Conservation (phyloP, 2,113 vertebrate genomes). For the Paramormyrops kingsleyae region DNA sequence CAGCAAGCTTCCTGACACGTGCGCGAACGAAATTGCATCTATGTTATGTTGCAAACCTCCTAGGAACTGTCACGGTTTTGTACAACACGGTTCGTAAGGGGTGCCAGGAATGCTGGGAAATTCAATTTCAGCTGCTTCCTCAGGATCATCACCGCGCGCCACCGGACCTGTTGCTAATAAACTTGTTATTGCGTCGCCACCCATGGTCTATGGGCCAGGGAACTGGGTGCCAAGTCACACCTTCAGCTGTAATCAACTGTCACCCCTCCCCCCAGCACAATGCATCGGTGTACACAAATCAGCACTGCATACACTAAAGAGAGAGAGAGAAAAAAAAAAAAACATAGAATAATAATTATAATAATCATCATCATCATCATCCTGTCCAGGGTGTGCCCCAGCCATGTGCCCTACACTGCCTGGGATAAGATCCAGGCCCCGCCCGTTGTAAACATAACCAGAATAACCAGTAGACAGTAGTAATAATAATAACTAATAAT, state of each 20-base stretch:
- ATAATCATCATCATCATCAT: background rate
- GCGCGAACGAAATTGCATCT: background rate
- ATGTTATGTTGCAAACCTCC: background rate
- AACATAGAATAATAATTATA: background rate
- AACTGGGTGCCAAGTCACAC: conserved; percentile 38
- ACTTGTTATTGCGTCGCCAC: conserved; percentile 40
- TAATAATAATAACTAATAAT: background rate
- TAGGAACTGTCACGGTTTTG: background rate
- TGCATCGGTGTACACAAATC: conserved; percentile 39
- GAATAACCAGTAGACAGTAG: background rate
- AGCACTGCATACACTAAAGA: conserved; percentile 24
- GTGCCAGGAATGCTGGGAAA: conserved; percentile 5
- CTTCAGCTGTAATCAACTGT: background rate
- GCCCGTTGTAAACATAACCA: background rate
- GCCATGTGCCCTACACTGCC: background rate
- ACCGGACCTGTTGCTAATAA: conserved; percentile 40
- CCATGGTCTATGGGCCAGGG: conserved; percentile 43
- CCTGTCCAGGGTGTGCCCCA: background rate
- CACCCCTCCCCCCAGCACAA: conserved; percentile 46
- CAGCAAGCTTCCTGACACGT: background rate
- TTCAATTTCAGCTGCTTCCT: conserved; percentile 31
- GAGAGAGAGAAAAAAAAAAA: conserved; percentile 5
- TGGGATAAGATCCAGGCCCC: background rate
- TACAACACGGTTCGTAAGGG: background rate
- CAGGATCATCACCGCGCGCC: conserved; percentile 33